phyloP scores from a whole-genome alignment of 2,888 invertebrate species.

The Dasypolia templi region DNA sequence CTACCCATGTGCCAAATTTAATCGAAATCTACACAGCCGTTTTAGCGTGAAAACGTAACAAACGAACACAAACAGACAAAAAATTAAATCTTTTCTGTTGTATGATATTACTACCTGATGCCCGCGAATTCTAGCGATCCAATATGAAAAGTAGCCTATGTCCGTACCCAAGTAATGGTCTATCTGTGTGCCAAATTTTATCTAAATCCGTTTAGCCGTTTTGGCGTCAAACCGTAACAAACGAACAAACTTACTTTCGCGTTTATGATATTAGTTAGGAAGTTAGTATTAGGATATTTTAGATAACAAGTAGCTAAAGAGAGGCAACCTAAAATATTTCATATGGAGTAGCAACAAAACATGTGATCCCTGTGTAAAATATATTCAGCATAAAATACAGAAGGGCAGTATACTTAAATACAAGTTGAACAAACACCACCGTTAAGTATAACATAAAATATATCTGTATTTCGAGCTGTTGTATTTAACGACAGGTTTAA shows the following conservation, averaged over 20 bases:
- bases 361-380: background rate
- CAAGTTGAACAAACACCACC: constrained; percentile 1
- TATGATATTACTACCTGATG: no score
- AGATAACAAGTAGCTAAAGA: no score
- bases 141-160: no score
- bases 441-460: constrained; percentile 21
- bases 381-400: constrained; percentile 14
- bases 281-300: no score
- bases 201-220: background rate
- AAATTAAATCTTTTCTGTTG: no score
- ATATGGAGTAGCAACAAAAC: background rate
- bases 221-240: background rate
- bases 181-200: background rate
- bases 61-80: no score
- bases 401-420: constrained; percentile 19
- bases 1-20: background rate
- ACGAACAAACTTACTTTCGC: no score
- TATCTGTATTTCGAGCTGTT: constrained; percentile 17
- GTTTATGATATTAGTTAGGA: no score
- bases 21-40: background rate
- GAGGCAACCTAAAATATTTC: no score
- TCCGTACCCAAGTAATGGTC: no score
- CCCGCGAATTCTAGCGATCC: no score
- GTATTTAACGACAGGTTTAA: constrained; percentile 5
- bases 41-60: background rate